These are phyloP conservation scores for Pristionchus exspectatus DNA, from an alignment of 2,888 invertebrate genomes.

Conservation along the genomic window DNA sequence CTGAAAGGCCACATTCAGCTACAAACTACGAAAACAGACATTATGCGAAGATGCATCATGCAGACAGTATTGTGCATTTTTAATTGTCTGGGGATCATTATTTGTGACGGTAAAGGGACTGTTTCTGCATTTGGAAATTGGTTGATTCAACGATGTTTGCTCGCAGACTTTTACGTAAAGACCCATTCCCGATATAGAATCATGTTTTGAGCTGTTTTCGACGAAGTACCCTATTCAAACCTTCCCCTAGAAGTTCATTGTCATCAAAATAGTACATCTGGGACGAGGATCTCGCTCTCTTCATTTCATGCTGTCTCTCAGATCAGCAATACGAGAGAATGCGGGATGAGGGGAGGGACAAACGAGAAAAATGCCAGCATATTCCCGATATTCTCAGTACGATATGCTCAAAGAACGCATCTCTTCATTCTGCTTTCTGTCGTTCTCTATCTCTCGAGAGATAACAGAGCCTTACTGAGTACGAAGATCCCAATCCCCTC, in stretches of 20 bases:
- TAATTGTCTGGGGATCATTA: not conserved
- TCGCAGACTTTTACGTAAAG: not conserved
- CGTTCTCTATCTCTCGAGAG: no score
- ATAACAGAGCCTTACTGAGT: no score
- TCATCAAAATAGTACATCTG: not conserved
- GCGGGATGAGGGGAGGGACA: not conserved
- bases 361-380: not conserved
- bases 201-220: not conserved
- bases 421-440: no score
- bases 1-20: no score
- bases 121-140: no score
- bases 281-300: not conserved
- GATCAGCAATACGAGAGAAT: not conserved
- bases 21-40: not conserved
- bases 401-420: not conserved
- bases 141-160: not conserved
- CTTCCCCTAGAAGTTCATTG: not conserved
- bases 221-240: not conserved
- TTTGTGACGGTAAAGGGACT: not conserved
- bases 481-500: no score
- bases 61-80: constrained; percentile 2
- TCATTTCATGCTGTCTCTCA: not conserved
- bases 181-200: not conserved
- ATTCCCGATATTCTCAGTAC: not conserved
- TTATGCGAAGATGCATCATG: not conserved